Conservation (phyloP, 35 echinoderm and acorn worm genomes). For the Chiridota heheva region DNA sequence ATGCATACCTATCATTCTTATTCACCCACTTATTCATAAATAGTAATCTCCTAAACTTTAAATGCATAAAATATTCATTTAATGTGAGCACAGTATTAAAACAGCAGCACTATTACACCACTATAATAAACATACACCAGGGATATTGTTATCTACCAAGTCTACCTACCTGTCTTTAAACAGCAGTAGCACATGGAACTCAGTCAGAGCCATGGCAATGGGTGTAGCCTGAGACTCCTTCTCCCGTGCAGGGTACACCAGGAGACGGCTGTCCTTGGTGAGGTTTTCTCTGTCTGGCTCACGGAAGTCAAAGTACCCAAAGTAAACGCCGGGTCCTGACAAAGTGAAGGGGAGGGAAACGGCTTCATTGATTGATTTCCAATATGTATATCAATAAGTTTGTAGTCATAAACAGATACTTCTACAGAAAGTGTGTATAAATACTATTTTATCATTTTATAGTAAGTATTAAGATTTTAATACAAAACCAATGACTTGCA, state of each 20-base stretch:
- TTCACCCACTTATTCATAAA: too few species aligned
- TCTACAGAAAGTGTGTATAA: too few species aligned
- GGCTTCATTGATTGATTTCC: not conserved
- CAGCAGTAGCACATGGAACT: conserved; percentile 90
- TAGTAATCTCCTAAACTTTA: too few species aligned
- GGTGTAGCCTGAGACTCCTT: conserved; percentile 29
- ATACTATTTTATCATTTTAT: too few species aligned
- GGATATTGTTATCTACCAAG: too few species aligned
- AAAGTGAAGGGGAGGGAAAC: too few species aligned
- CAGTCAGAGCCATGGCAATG: conserved; percentile 78
- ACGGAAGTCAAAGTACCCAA: conserved; percentile 84
- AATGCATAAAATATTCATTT: too few species aligned
- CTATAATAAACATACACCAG: not conserved
- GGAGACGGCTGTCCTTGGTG: conserved; percentile 75
- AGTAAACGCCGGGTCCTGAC: conserved; percentile 87
- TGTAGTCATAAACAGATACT: too few species aligned
- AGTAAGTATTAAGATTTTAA: too few species aligned
- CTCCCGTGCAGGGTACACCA: conserved; percentile 73
- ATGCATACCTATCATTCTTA: too few species aligned
- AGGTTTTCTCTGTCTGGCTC: conserved; percentile 78
- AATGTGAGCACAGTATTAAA: not conserved
- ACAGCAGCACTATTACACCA: not conserved
- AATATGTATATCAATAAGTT: too few species aligned
- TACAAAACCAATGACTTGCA: too few species aligned
- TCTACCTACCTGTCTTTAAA: conserved; percentile 79